Evolutionary conservation across 2,113 vertebrate genomes (phyloP).

Genomic region (Myrmophylax atrothorax): DNA sequence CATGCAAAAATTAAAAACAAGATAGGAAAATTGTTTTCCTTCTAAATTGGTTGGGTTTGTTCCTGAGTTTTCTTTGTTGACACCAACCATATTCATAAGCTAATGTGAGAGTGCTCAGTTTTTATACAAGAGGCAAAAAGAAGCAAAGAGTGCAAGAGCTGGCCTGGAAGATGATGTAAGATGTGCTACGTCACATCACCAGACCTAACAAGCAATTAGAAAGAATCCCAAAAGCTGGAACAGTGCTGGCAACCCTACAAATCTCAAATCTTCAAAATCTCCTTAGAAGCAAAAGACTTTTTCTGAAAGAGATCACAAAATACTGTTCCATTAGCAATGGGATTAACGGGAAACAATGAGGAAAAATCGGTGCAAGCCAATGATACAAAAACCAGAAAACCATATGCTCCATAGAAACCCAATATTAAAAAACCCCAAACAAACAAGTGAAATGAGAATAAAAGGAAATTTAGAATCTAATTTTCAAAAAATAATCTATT

Average conservation of each 20-base stretch:
- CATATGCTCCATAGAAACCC: background rate
- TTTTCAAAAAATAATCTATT: background rate
- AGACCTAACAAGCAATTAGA: background rate
- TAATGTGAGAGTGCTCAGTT: background rate
- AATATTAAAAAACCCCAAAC: background rate
- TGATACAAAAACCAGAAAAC: background rate
- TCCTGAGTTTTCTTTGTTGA: background rate
- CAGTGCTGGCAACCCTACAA: background rate
- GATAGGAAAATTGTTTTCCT: background rate
- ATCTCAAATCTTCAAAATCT: background rate
- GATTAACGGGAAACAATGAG: background rate
- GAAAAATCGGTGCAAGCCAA: background rate
- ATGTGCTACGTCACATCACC: rapidly evolving
- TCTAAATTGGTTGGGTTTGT: background rate
- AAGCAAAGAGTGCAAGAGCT: background rate
- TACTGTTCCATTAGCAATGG: background rate
- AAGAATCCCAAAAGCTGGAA: background rate
- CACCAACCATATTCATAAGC: background rate
- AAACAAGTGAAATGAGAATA: background rate
- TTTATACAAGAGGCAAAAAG: background rate
- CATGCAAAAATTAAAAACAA: background rate
- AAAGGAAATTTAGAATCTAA: background rate
- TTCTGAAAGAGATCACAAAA: background rate
- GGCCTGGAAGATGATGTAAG: background rate
- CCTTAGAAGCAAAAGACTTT: background rate